These are phyloP conservation scores for Calyptommatus sinebrachiatus DNA, from an alignment of 2,113 vertebrate genomes.

Conservation along the genomic window DNA sequence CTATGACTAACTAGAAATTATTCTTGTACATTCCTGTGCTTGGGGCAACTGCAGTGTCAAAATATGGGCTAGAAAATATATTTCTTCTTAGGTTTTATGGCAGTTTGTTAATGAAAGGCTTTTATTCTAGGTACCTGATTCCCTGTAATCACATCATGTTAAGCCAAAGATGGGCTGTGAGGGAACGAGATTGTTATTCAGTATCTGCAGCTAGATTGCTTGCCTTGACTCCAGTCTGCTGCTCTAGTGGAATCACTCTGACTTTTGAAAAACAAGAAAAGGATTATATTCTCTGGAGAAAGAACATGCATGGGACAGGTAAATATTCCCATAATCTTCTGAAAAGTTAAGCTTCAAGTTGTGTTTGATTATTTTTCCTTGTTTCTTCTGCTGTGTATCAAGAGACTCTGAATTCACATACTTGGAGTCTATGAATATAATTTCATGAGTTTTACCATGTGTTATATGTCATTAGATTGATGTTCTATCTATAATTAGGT, in stretches of 20 bases:
- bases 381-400: background rate
- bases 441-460: slow-evolving; percentile 1
- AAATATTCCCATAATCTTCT: background rate
- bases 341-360: background rate
- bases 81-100: background rate
- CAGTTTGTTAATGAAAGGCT: slow-evolving; percentile 23
- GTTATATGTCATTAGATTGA: background rate
- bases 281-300: slow-evolving; percentile 87
- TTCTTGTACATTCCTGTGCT: too few species aligned
- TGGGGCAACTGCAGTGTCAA: background rate
- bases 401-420: background rate
- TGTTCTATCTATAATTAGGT: background rate
- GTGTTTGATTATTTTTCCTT: background rate
- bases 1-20: too few species aligned
- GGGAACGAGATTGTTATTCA: slow-evolving; percentile 91
- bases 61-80: background rate
- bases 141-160: slow-evolving; percentile 97
- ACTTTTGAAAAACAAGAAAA: slow-evolving; percentile 80
- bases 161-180: slow-evolving; percentile 89
- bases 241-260: slow-evolving; percentile 81
- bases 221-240: slow-evolving; percentile 88
- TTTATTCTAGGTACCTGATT: slow-evolving; percentile 86
- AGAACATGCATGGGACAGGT: slow-evolving; percentile 73
- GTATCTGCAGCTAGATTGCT: slow-evolving; percentile 90
- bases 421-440: background rate